phyloP scores from a whole-genome alignment of 53 echinoderm and acorn worm species.

The Luidia sarsii region DNA sequence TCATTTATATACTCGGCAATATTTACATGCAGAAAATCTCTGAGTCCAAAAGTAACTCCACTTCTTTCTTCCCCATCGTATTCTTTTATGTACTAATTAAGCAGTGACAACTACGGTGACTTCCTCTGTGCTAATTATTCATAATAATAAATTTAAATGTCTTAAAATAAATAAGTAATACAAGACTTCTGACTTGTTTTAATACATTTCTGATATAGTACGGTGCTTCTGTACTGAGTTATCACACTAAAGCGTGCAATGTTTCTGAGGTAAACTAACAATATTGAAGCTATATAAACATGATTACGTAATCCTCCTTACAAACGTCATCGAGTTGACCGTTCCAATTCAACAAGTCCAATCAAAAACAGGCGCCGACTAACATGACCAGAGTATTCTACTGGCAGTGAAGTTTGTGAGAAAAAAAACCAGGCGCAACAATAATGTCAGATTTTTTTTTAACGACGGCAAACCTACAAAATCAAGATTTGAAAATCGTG shows the following conservation, averaged over 20 bases:
- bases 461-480: too few relatives aligned
- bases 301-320: not conserved
- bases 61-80: not conserved
- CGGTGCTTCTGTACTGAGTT: constrained; percentile 37
- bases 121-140: constrained; percentile 16
- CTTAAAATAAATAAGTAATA: constrained; percentile 59
- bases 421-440: too few relatives aligned
- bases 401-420: constrained; percentile 51
- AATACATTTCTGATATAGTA: constrained; percentile 37
- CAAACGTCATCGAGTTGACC: not conserved
- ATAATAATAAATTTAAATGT: constrained; percentile 51
- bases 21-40: constrained; percentile 53
- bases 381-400: not conserved
- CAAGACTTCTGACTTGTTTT: constrained; percentile 41
- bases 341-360: constrained; percentile 4
- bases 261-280: constrained; percentile 34
- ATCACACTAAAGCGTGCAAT: constrained; percentile 23
- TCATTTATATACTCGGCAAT: constrained; percentile 31
- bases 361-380: not conserved
- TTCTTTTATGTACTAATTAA: constrained; percentile 18
- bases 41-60: constrained; percentile 20
- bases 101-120: constrained; percentile 37
- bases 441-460: too few relatives aligned
- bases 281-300: constrained; percentile 39
- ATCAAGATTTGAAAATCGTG: too few relatives aligned